Conservation (phyloP, 2,797 vertebrate species). For the Spinibarbus caldwelli region DNA sequence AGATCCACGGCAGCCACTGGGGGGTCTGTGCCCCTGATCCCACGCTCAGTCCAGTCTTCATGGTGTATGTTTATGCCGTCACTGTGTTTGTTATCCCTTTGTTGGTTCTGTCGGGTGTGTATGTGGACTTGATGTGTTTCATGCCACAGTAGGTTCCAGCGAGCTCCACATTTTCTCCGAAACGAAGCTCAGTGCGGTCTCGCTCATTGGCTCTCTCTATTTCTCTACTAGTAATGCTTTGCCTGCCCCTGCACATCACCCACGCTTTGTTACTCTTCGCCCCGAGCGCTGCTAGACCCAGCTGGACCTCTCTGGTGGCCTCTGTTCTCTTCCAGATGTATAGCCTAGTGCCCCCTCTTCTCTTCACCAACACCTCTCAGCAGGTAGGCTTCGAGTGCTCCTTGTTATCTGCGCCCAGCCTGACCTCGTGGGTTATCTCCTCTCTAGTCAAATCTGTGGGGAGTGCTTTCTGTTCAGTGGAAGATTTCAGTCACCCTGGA, state of each 20-base stretch:
- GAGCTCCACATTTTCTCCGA: constrained; percentile 57
- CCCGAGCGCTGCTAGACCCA: constrained; percentile 64
- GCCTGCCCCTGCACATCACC: constrained; percentile 76
- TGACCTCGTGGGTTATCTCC: constrained; percentile 52
- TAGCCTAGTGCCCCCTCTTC: constrained; percentile 77
- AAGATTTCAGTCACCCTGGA: constrained; percentile 63
- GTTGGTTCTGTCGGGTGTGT: constrained; percentile 72
- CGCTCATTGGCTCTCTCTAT: constrained; percentile 74
- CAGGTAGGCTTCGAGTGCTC: constrained; percentile 56
- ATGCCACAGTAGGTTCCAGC: constrained; percentile 63
- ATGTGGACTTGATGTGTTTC: constrained; percentile 73
- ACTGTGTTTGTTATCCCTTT: constrained; percentile 76
- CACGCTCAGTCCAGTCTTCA: constrained; percentile 73
- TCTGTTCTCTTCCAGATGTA: constrained; percentile 78
- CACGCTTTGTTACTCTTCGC: constrained; percentile 72
- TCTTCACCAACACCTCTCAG: constrained; percentile 72
- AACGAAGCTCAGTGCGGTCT: constrained; percentile 61
- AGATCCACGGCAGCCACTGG: constrained; percentile 77
- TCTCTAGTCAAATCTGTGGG: constrained; percentile 65
- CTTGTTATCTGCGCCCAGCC: constrained; percentile 58
- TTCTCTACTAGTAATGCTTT: constrained; percentile 78
- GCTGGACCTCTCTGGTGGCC: constrained; percentile 64
- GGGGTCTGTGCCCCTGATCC: constrained; percentile 75
- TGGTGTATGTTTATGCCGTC: constrained; percentile 76
- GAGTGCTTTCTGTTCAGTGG: constrained; percentile 46